These are phyloP conservation scores for Catostomus latipinnis DNA, from an alignment of 2,797 vertebrate genomes.

Conservation along the genomic window DNA sequence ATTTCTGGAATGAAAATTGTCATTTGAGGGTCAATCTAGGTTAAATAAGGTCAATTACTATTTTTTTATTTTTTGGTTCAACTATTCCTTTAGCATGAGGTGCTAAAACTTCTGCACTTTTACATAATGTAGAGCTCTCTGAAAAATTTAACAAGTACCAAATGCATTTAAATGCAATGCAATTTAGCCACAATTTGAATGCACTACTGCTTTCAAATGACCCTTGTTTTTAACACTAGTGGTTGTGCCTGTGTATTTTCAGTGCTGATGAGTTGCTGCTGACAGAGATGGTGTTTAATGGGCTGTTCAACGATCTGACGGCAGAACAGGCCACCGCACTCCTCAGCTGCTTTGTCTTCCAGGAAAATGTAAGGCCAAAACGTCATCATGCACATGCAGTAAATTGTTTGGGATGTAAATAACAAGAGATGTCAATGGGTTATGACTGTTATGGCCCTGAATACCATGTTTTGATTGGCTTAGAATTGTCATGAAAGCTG, in stretches of 20 bases:
- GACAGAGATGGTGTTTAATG: conserved; percentile 98
- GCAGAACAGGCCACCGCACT: conserved; percentile 92
- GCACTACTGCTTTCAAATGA: no score
- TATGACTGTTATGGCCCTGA: not conserved
- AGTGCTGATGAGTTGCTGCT: conserved; percentile 95
- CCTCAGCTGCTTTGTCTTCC: conserved; percentile 97
- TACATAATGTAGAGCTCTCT: no score
- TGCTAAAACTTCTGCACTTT: not conserved
- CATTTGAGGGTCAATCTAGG: no score
- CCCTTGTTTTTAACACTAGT: not conserved
- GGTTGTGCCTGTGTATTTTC: conserved; percentile 55
- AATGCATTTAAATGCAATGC: no score
- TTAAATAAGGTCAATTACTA: no score
- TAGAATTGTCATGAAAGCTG: conserved; percentile 3
- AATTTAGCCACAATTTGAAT: no score
- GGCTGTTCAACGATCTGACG: conserved; percentile 95
- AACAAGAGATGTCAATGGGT: conserved; percentile 9
- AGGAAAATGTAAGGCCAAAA: conserved; percentile 89
- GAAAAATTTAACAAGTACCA: no score
- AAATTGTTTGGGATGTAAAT: not conserved
- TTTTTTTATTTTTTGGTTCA: no score
- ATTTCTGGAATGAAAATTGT: no score
- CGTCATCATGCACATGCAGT: conserved; percentile 24
- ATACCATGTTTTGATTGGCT: not conserved
- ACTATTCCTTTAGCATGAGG: not conserved